Evolutionary conservation across 2,888 invertebrate genomes (phyloP), one percentile per base, ranked within the genome.

Genomic region (Chouioia cunea): DNA sequence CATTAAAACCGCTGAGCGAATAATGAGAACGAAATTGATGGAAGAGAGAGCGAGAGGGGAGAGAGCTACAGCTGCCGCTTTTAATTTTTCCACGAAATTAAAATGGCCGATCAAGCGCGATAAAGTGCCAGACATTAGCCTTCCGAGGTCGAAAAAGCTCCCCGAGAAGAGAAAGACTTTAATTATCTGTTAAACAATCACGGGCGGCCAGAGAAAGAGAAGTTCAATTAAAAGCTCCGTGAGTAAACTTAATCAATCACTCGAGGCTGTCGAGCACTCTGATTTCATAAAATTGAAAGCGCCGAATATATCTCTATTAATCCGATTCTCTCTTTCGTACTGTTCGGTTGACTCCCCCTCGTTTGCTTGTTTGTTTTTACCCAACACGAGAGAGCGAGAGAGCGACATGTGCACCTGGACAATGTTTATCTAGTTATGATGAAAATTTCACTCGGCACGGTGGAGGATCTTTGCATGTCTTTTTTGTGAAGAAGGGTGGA

Each of bases 391-490:
- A 16, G 48, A 27, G 44, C 15, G n/a, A 14, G 16, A 8, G 27
- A 15, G 20, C 20, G 15, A 23, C 48, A 14, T 27, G 48, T 10
- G 15, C 47, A 14, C 53, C 14, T 14, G 15, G 15, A 54, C 22
- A 12, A 15, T 36, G 48, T 64, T 36, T 36, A 36, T 6, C 6
- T 36, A 64, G 72, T 74, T 74, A 77, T 76, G n/a, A n/a, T n/a
- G 76, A 76, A 77, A 76, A 75, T 78, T 77, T 77, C 71, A 76
- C 75, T 69, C 73, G 27, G 53, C 62, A 36, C 65, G 46, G 10
- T 8, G 6, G 36, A 12, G 20, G 58, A 36, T 22, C 54, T 65
- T 59, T 58, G 48, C 54, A 59, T 59, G 54, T 57, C 22, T 36
- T 36, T 36, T 36, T 36, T 36, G 36, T 36, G 10, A 36, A 12